Base-by-base conservation (phyloP, 2,888 invertebrate genomes). In the Acleris sparsana region DNA sequence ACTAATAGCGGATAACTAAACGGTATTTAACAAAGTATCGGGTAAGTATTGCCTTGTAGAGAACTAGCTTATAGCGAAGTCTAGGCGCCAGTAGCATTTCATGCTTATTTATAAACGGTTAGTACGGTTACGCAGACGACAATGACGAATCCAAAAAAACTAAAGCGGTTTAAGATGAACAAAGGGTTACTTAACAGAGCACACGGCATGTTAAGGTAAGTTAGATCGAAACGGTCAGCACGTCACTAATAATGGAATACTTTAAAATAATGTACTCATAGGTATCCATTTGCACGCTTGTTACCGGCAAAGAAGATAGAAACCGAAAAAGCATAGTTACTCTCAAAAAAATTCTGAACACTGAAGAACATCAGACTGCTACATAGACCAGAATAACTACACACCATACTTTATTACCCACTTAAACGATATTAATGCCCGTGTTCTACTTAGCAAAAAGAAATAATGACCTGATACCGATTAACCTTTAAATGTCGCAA, bases 401-500 rank as follows among this genome's bases (percentile, higher is more conserved):
- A 46, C 46, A 46, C 1, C 17, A n/a, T 17, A 17, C 46, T n/a
- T 46, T 7, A 46, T 46, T 46, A n/a, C 46, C 6, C 46, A 46
- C 16, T 46, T n/a, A 46, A 16, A n/a, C 46, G 46, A 46, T 17
- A n/a, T 25, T 17, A 57, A n/a, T 22, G 25, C 25, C n/a, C 72
- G 72, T 67, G 73, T 61, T 64, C 62, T 61, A 79, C 70, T 79
- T 74, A 71, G 69, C 72, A 69, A 73, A 53, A 22, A 60, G 53
- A 69, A 72, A 67, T 71, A 76, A 74, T 74, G 71, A 72, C 68
- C 67, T 46, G 65, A 61, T 61, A 66, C 53, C 72, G 62, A 77
- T 83, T 80, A 80, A 84, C 82, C 79, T 84, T 82, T 84, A 80
- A 82, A 85, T 79, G 75, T 65, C 79, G 75, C 67, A 64, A 67